Evolutionary conservation across 2,888 invertebrate genomes (phyloP).

Genomic region (Dioctria rufipes): DNA sequence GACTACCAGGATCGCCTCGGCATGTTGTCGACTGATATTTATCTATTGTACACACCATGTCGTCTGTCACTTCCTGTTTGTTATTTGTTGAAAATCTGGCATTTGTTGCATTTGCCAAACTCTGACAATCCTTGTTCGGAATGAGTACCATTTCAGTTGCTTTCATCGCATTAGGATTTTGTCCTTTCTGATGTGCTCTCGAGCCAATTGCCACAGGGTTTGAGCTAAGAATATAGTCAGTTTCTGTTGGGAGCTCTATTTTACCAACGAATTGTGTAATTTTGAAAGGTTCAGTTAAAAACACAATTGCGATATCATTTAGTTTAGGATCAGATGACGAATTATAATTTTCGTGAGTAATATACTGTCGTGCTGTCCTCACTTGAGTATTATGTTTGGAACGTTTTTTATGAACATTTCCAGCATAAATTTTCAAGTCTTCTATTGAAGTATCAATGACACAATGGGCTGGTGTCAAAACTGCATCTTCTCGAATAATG

Average conservation of each 20-base stretch:
- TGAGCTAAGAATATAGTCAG: not conserved
- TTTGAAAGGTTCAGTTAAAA: not conserved
- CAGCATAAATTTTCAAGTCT: not conserved
- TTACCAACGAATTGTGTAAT: not conserved
- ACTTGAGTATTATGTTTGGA: not conserved
- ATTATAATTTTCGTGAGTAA: not conserved
- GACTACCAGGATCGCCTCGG: constrained; percentile 14
- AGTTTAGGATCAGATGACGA: not conserved
- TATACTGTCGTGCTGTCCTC: not conserved
- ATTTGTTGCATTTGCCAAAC: too few species aligned
- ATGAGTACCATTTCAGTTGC: not conserved
- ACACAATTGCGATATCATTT: constrained; percentile 18
- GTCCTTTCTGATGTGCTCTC: not conserved
- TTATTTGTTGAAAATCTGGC: not conserved
- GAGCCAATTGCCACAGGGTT: not conserved
- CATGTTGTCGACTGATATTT: not conserved
- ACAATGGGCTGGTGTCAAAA: constrained; percentile 31
- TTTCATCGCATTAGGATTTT: not conserved
- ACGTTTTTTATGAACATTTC: not conserved
- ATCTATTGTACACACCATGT: constrained; percentile 9
- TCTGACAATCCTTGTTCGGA: not conserved
- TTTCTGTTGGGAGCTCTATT: not conserved
- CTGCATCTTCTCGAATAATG: not conserved
- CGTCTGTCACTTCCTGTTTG: not conserved
- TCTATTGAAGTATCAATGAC: not conserved